A percentile compares a stretch with the other conserved stretches of the same genome.
These are phyloP conservation scores for Ditula angustiorana DNA, from an alignment of 2,888 invertebrate genomes.

Conservation along the genomic window DNA sequence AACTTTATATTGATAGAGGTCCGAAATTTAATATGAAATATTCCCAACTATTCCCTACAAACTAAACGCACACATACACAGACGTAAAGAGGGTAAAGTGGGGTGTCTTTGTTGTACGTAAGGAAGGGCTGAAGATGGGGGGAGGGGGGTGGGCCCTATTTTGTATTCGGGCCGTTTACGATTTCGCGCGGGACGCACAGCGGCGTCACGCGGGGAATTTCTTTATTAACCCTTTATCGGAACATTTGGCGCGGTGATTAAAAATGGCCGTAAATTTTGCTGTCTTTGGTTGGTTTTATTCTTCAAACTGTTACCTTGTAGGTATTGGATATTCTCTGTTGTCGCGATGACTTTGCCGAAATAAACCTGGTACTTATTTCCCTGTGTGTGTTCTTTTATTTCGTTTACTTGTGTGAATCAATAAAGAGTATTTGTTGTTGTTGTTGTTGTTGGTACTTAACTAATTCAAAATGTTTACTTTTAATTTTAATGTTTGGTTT, in stretches of 20 bases:
- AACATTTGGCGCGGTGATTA: slow-evolving; percentile 13
- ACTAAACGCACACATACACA: slow-evolving; percentile 70
- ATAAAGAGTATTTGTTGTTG: too few relatives aligned
- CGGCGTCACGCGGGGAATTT: slow-evolving; percentile 64
- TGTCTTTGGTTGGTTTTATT: not conserved
- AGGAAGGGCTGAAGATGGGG: slow-evolving; percentile 62
- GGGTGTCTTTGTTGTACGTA: slow-evolving; percentile 85
- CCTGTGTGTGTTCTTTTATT: too few relatives aligned
- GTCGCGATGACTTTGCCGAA: too few relatives aligned
- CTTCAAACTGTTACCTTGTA: not conserved
- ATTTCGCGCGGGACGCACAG: slow-evolving; percentile 80
- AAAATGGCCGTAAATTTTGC: slow-evolving; percentile 3
- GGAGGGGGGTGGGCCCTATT: slow-evolving; percentile 64
- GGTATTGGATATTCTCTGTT: too few relatives aligned
- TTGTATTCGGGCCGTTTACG: slow-evolving; percentile 83
- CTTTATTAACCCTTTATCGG: slow-evolving; percentile 42
- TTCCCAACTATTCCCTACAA: slow-evolving; percentile 65
- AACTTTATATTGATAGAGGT: slow-evolving; percentile 78
- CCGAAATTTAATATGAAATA: slow-evolving; percentile 84
- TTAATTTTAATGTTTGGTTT: too few relatives aligned
- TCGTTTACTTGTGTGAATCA: too few relatives aligned
- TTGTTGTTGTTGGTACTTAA: too few relatives aligned
- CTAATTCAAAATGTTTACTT: too few relatives aligned
- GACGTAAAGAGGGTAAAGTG: slow-evolving; percentile 59
- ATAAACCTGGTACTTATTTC: too few relatives aligned